Percentiles rank a stretch among this genome's conserved stretches.
Evolutionary conservation across 2,113 vertebrate genomes (phyloP).

Genomic region (Orcinus orca): DNA sequence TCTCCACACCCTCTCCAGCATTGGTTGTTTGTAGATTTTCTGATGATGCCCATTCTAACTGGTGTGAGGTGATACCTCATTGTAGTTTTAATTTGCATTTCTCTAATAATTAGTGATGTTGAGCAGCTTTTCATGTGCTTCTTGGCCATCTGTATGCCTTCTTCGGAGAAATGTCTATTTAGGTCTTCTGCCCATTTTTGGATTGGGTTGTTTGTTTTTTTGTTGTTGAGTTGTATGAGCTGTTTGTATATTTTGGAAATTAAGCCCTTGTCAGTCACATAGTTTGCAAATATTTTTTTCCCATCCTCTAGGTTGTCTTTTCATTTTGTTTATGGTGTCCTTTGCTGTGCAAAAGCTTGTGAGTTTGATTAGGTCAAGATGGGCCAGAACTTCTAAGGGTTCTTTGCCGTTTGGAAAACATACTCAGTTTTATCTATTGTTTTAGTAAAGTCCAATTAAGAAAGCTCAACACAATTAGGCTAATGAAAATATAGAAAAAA

Average conservation of each 20-base stretch:
- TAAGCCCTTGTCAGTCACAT: neutral
- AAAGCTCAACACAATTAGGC: neutral
- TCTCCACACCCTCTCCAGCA: neutral
- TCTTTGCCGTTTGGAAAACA: neutral
- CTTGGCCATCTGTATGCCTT: neutral
- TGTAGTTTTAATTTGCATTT: neutral
- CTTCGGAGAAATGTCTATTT: neutral
- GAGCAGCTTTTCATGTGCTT: neutral
- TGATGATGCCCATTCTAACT: neutral
- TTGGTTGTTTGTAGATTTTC: neutral
- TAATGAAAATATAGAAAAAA: neutral
- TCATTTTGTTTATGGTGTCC: neutral
- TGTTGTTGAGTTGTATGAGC: neutral
- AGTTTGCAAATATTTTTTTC: neutral
- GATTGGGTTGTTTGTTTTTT: neutral
- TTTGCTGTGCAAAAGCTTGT: neutral
- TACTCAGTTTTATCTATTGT: no score
- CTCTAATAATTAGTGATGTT: neutral
- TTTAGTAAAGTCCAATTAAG: neutral
- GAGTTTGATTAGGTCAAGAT: neutral
- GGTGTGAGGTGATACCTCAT: neutral
- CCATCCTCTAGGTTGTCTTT: neutral
- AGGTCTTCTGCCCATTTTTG: neutral
- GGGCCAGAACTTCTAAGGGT: neutral
- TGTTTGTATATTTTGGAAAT: neutral